These are phyloP conservation scores for Heliconius cydno DNA, from an alignment of 2,888 invertebrate genomes.

Conservation along the genomic window DNA sequence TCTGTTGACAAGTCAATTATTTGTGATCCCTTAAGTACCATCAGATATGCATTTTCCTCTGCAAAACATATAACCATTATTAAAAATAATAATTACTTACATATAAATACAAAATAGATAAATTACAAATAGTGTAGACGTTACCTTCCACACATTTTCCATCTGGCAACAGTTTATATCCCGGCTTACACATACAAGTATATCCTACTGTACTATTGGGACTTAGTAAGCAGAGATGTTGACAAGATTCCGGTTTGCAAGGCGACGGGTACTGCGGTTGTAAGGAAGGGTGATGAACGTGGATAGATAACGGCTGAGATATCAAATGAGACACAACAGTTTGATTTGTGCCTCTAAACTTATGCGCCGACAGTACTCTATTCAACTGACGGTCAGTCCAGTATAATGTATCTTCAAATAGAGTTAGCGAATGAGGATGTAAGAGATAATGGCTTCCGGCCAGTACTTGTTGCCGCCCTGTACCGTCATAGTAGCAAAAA, in stretches of 20 bases:
- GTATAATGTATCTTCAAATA: conserved; percentile 98
- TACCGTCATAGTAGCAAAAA: conserved; percentile 98
- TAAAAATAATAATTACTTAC: neutral
- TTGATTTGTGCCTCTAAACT: conserved; percentile 95
- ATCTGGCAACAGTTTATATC: conserved; percentile 87
- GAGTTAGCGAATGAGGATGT: conserved; percentile 96
- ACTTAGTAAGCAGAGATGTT: conserved; percentile 95
- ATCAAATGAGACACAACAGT: conserved; percentile 97
- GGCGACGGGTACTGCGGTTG: conserved; percentile 92
- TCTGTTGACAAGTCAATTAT: conserved; percentile 92
- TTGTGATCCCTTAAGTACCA: conserved; percentile 95
- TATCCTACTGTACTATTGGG: conserved; percentile 88
- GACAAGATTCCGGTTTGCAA: conserved; percentile 87
- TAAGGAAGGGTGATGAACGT: conserved; percentile 96
- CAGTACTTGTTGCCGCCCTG: conserved; percentile 93
- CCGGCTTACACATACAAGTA: conserved; percentile 96
- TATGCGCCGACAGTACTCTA: conserved; percentile 94
- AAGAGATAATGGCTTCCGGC: conserved; percentile 95
- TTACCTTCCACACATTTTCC: conserved; percentile 88
- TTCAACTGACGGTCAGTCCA: conserved; percentile 98
- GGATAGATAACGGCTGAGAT: conserved; percentile 96
- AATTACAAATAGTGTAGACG: neutral
- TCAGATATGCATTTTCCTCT: conserved; percentile 94
- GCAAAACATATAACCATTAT: conserved; percentile 49
- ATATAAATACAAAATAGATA: neutral